phyloP scores from a whole-genome alignment of 1,140 invertebrate genomes.

The Drosophila pallidifrons region DNA sequence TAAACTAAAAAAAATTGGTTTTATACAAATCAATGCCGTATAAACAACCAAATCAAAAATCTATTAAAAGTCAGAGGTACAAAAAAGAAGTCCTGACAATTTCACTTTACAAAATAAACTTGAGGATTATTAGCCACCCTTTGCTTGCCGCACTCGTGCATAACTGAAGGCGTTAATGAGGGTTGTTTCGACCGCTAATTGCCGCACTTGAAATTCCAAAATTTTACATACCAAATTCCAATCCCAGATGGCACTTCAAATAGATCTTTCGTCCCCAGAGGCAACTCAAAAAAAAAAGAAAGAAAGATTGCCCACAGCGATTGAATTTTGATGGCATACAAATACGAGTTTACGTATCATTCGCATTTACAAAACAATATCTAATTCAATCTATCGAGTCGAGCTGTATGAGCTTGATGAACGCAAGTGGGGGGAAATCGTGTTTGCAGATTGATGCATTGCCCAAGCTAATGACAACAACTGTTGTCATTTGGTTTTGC shows the following conservation, averaged over 20 bases:
- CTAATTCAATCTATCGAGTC: slow-evolving; percentile 42
- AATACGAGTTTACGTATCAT: neutral
- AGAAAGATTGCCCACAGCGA: slow-evolving; percentile 37
- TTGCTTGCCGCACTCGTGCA: neutral
- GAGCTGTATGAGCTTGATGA: neutral
- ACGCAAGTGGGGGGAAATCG: neutral
- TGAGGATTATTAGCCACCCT: neutral
- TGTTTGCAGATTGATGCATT: slow-evolving; percentile 11
- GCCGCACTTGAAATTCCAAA: slow-evolving; percentile 58
- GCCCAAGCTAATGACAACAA: slow-evolving; percentile 68
- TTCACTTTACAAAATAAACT: neutral
- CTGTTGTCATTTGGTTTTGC: slow-evolving; percentile 60
- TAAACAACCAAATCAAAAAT: neutral
- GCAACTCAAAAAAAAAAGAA: slow-evolving; percentile 31
- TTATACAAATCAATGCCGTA: neutral
- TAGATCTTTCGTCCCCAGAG: slow-evolving; percentile 29
- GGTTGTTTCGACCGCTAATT: slow-evolving; percentile 33
- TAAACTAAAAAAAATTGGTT: neutral
- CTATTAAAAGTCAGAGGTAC: neutral
- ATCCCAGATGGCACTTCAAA: slow-evolving; percentile 33
- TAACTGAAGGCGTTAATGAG: slow-evolving; percentile 6
- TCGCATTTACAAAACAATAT: neutral
- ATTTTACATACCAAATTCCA: slow-evolving; percentile 46
- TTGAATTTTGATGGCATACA: slow-evolving; percentile 50
- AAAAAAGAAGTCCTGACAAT: neutral